Evolutionary conservation across 2,888 invertebrate genomes (phyloP).

Genomic region (Apamea monoglypha): DNA sequence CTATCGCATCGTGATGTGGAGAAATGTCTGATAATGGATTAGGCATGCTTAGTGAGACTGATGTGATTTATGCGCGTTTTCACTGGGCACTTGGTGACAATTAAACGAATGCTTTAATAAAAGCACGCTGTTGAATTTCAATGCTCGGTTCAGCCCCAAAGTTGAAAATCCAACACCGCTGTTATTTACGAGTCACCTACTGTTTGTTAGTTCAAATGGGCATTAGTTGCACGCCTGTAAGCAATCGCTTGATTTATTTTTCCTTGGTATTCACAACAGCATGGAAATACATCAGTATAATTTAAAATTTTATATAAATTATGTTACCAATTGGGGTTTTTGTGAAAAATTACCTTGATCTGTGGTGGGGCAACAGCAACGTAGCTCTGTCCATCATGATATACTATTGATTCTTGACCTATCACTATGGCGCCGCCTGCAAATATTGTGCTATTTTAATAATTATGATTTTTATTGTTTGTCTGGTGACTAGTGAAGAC

Average conservation of each 20-base stretch:
- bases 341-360: conserved; percentile 92
- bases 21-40: neutral
- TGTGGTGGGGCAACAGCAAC: conserved; percentile 98
- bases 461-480: neutral
- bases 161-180: neutral
- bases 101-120: neutral
- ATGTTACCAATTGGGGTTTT: neutral
- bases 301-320: neutral
- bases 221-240: neutral
- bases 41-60: neutral
- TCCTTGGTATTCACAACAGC: neutral
- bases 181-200: neutral
- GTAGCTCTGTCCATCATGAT: conserved; percentile 97
- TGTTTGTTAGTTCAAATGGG: neutral
- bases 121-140: neutral
- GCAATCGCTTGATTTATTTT: neutral
- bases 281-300: neutral
- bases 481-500: neutral
- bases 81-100: neutral
- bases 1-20: neutral
- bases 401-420: conserved; percentile 99
- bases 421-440: conserved; percentile 97
- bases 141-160: neutral
- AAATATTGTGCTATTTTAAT: conserved; percentile 7
- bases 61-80: neutral